Percentiles rank a stretch among this genome's conserved stretches.
Conservation (phyloP, 2,113 vertebrate genomes). For the Australoheros scitulus region DNA sequence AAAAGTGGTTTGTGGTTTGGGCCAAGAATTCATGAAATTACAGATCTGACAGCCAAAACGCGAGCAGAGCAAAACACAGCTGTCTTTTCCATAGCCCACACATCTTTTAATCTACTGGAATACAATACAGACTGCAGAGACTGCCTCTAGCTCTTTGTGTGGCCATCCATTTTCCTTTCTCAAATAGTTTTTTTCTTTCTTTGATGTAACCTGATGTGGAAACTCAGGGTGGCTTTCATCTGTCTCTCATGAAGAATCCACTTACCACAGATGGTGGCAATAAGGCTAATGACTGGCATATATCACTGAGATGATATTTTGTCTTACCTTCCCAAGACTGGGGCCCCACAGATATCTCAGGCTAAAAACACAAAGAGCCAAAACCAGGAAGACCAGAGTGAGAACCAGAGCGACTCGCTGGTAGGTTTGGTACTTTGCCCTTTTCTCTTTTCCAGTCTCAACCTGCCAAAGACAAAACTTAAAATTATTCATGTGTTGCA, state of each 20-base stretch:
- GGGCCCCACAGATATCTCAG: constrained; percentile 78
- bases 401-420: constrained; percentile 72
- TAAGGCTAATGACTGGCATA: constrained; percentile 18
- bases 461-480: constrained; percentile 60
- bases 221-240: constrained; percentile 49
- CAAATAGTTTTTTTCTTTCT: constrained; percentile 23
- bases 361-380: constrained; percentile 75
- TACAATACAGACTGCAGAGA: constrained; percentile 37
- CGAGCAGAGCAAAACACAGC: constrained; percentile 44
- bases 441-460: constrained; percentile 75
- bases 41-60: constrained; percentile 62
- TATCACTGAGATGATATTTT: constrained; percentile 17
- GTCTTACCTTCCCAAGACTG: constrained; percentile 76
- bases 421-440: constrained; percentile 58
- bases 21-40: constrained; percentile 57
- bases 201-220: constrained; percentile 55
- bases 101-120: constrained; percentile 57
- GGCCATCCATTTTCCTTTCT: constrained; percentile 43
- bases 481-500: neutral
- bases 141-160: constrained; percentile 47
- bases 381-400: constrained; percentile 69
- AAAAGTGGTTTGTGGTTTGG: constrained; percentile 45
- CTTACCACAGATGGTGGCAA: constrained; percentile 38
- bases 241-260: constrained; percentile 35
- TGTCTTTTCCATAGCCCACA: constrained; percentile 51